These are phyloP conservation scores for Nebria salina DNA, from an alignment of 2,888 invertebrate species.

Conservation along the genomic window DNA sequence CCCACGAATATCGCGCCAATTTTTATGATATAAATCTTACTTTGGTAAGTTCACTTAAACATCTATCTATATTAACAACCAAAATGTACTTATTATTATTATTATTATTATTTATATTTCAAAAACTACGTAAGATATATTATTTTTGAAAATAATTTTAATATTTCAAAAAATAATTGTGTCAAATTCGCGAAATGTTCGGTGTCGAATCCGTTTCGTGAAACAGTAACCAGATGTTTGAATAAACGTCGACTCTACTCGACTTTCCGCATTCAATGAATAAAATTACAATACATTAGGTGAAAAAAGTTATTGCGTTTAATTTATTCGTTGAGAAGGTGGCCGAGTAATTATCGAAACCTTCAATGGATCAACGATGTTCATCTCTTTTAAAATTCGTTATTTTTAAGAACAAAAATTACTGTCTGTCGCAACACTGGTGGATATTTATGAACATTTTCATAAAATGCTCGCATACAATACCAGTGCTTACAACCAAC, in stretches of 20 bases:
- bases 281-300: slow-evolving; percentile 46
- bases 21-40: background rate
- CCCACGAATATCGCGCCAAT: background rate
- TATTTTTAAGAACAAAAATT: too few relatives aligned
- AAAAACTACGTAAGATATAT: too few relatives aligned
- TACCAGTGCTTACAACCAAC: background rate
- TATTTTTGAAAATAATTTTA: background rate
- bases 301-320: slow-evolving; percentile 45
- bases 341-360: slow-evolving; percentile 39
- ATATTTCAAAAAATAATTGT: background rate
- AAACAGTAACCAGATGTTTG: slow-evolving; percentile 19
- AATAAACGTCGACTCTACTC: slow-evolving; percentile 7
- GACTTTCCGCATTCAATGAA: slow-evolving; percentile 46
- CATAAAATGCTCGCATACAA: background rate
- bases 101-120: background rate
- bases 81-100: background rate
- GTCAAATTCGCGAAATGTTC: background rate
- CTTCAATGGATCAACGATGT: slow-evolving; percentile 30
- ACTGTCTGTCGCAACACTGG: too few relatives aligned
- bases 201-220: background rate
- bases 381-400: slow-evolving; percentile 15
- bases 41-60: background rate
- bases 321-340: slow-evolving; percentile 37
- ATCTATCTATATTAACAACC: background rate
- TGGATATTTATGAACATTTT: too few relatives aligned